A percentile compares a stretch with the other conserved stretches of the same genome.
phyloP scores from a whole-genome alignment of 2,888 invertebrate species.

The Meganola albula region DNA sequence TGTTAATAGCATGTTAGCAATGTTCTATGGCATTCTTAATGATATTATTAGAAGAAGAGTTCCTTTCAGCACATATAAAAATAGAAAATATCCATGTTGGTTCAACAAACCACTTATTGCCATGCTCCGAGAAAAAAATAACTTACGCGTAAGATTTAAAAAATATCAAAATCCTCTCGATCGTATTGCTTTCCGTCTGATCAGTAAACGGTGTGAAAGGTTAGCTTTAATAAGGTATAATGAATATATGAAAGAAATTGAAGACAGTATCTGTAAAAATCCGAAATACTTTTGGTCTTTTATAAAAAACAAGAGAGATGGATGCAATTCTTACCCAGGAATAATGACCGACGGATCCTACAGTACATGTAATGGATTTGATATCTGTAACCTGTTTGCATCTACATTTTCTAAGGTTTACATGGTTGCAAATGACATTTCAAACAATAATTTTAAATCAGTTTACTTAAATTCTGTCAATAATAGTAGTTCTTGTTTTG shows the following conservation, averaged over 20 bases:
- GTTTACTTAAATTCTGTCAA: neutral
- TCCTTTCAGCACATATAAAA: neutral
- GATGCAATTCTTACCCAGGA: neutral
- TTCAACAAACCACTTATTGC: neutral
- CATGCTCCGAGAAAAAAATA: slow-evolving; percentile 4
- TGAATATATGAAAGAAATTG: neutral
- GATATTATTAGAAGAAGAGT: neutral
- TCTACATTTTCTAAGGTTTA: neutral
- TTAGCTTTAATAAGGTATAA: slow-evolving; percentile 1
- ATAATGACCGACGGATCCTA: neutral
- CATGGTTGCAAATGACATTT: neutral
- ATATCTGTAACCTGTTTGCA: slow-evolving; percentile 1
- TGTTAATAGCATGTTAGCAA: neutral
- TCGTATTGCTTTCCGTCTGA: neutral
- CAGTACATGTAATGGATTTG: neutral
- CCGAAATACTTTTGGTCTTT: slow-evolving; percentile 2
- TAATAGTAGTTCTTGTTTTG: neutral
- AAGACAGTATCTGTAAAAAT: neutral
- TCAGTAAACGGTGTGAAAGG: slow-evolving; percentile 1
- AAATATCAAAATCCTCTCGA: slow-evolving; percentile 1
- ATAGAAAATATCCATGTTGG: slow-evolving; percentile 1
- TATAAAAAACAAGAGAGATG: neutral
- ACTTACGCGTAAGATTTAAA: neutral
- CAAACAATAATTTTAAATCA: neutral
- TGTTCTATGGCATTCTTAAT: neutral